Evolutionary conservation across 2,113 vertebrate genomes (phyloP).

Genomic region (Brevimyrus niger): DNA sequence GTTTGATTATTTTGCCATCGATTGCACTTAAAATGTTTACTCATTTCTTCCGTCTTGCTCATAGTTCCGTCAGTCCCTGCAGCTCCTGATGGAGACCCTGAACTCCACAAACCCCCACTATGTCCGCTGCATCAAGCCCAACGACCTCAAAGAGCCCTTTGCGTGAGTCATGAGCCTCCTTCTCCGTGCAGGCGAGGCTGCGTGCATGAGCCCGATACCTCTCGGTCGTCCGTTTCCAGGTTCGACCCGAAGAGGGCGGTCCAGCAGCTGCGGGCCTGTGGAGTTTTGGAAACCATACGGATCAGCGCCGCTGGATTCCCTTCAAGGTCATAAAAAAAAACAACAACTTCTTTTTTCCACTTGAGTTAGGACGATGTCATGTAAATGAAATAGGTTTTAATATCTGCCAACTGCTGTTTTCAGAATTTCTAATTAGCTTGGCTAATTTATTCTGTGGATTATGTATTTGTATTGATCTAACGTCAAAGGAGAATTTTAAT

Average conservation of each 20-base stretch:
- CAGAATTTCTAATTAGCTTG: neutral
- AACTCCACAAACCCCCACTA: slow-evolving; percentile 68
- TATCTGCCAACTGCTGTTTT: neutral
- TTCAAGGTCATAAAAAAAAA: slow-evolving; percentile 51
- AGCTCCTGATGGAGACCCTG: slow-evolving; percentile 61
- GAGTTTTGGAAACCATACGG: slow-evolving; percentile 68
- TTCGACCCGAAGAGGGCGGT: slow-evolving; percentile 67
- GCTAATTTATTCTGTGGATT: neutral
- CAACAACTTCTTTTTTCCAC: neutral
- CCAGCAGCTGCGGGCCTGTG: slow-evolving; percentile 69
- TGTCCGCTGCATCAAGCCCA: slow-evolving; percentile 75
- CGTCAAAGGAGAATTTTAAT: neutral
- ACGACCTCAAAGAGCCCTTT: slow-evolving; percentile 64
- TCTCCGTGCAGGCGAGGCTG: slow-evolving; percentile 35
- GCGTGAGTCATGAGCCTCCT: slow-evolving; percentile 37
- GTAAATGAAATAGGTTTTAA: neutral
- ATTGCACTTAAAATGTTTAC: neutral
- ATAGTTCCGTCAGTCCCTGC: slow-evolving; percentile 67
- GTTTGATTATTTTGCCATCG: neutral
- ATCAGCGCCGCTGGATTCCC: slow-evolving; percentile 71
- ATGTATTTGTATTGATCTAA: neutral
- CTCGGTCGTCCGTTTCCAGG: slow-evolving; percentile 27
- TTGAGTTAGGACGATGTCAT: neutral
- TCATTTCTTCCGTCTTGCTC: neutral
- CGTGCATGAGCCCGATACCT: neutral